Evolutionary conservation across 1,140 invertebrate species (phyloP).

Genomic region (Megathymus violae): DNA sequence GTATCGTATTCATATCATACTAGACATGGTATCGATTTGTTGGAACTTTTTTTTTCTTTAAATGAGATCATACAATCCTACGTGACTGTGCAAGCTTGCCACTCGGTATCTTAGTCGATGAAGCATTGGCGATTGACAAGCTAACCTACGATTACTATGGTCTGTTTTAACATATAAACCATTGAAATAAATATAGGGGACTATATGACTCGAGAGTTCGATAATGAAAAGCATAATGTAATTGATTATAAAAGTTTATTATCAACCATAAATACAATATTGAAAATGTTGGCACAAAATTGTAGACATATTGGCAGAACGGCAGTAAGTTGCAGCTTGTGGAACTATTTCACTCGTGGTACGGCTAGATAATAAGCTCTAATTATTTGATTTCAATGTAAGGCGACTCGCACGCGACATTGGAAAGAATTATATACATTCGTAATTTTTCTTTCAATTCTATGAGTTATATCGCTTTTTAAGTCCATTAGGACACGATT

Average conservation of each 20-base stretch:
- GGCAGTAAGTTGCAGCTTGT: conserved; percentile 38
- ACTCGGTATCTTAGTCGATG: too few relatives aligned
- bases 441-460: neutral
- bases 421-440: neutral
- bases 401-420: conserved; percentile 4
- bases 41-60: too few relatives aligned
- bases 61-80: too few relatives aligned
- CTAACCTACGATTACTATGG: too few relatives aligned
- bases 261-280: conserved; percentile 63
- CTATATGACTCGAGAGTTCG: conserved; percentile 27
- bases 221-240: conserved; percentile 52
- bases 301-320: conserved; percentile 50
- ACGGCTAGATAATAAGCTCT: conserved; percentile 17
- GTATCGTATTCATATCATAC: too few relatives aligned
- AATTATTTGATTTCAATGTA: neutral
- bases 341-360: conserved; percentile 24
- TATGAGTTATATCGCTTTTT: too few relatives aligned
- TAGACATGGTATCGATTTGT: too few relatives aligned
- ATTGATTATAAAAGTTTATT: conserved; percentile 66
- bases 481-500: too few relatives aligned
- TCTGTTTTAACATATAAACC: too few relatives aligned
- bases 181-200: too few relatives aligned
- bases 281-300: conserved; percentile 74
- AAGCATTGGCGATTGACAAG: too few relatives aligned
- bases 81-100: too few relatives aligned